Percentiles rank a stretch among this genome's conserved stretches.
These are phyloP conservation scores for Cyphomyrmex costatus DNA, from an alignment of 1,140 invertebrate species.

Conservation along the genomic window DNA sequence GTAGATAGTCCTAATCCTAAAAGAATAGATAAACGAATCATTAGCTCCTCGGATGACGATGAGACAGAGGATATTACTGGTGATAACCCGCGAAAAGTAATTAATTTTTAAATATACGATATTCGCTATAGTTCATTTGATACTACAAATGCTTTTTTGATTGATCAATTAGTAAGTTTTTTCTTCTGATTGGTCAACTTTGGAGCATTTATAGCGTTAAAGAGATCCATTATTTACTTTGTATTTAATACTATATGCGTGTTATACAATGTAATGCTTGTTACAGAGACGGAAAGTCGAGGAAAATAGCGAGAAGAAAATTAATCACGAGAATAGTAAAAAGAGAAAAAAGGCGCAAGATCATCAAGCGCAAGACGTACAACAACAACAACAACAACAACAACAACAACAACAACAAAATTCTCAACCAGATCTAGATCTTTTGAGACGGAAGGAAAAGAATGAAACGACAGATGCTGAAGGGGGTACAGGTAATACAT, in stretches of 20 bases:
- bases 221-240: no score
- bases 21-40: slow-evolving; percentile 78
- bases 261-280: slow-evolving; percentile 16
- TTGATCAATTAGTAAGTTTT: no score
- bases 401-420: slow-evolving; percentile 81
- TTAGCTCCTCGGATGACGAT: slow-evolving; percentile 81
- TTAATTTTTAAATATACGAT: slow-evolving; percentile 47
- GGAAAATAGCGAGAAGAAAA: slow-evolving; percentile 82
- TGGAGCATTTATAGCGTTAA: no score
- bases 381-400: no score
- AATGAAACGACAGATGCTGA: slow-evolving; percentile 81
- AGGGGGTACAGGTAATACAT: slow-evolving; percentile 68
- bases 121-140: neutral
- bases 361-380: slow-evolving; percentile 58
- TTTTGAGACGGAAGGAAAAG: slow-evolving; percentile 82
- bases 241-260: neutral
- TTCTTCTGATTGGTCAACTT: no score
- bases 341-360: slow-evolving; percentile 81
- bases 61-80: slow-evolving; percentile 78
- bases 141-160: no score
- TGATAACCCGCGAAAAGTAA: slow-evolving; percentile 81
- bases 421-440: slow-evolving; percentile 79
- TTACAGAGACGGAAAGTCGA: slow-evolving; percentile 84
- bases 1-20: slow-evolving; percentile 83
- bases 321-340: slow-evolving; percentile 81